phyloP scores from a whole-genome alignment of 2,888 invertebrate genomes.

The Ferrisia virgata region DNA sequence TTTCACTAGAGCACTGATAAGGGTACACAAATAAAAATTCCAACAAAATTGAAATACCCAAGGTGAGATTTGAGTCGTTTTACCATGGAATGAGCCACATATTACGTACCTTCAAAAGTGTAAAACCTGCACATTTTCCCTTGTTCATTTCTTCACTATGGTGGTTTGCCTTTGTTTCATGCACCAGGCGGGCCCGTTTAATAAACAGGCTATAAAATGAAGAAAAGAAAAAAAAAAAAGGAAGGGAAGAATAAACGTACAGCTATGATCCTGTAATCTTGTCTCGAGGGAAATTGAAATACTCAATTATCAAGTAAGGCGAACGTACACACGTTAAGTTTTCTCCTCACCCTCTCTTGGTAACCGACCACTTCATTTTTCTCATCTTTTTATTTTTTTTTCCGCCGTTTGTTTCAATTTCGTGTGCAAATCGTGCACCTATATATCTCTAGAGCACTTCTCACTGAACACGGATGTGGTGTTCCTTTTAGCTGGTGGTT shows the following conservation, averaged over 20 bases:
- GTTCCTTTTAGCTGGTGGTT: neutral
- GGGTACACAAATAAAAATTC: neutral
- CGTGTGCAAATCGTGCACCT: constrained; percentile 13
- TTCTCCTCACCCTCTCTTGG: neutral
- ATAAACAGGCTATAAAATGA: neutral
- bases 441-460: neutral
- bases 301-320: constrained; percentile 39
- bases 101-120: neutral
- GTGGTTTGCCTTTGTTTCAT: too few relatives aligned
- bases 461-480: neutral
- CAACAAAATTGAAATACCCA: neutral
- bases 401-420: constrained; percentile 5
- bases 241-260: neutral
- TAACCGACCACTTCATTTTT: constrained; percentile 19
- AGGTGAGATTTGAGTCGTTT: neutral
- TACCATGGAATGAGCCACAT: neutral
- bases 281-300: constrained; percentile 40
- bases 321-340: neutral
- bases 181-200: too few relatives aligned
- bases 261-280: constrained; percentile 31
- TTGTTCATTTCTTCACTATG: neutral
- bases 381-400: constrained; percentile 22
- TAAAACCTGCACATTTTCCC: neutral
- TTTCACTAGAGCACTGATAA: too few relatives aligned
- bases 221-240: neutral